Conservation (phyloP, 1,140 invertebrate genomes). For the Brachionus rubens region DNA sequence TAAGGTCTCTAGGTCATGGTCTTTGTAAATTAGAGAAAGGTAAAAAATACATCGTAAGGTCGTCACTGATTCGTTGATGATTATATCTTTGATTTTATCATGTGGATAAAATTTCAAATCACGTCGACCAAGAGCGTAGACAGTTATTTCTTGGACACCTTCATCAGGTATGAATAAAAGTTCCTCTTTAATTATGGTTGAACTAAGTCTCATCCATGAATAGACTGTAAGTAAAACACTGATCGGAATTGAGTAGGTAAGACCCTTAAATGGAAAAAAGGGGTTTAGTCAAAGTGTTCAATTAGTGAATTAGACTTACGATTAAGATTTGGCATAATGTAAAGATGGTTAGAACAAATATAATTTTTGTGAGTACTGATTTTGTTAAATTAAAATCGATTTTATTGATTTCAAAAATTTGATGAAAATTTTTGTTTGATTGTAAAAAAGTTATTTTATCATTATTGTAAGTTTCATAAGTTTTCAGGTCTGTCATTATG, state of each 20-base stretch:
- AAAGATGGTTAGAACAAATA: background rate
- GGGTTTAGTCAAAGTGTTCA: no score
- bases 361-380: background rate
- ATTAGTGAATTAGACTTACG: no score
- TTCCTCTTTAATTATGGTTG: background rate
- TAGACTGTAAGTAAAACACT: no score
- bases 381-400: background rate
- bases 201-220: no score
- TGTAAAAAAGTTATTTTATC: constrained; percentile 4
- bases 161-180: background rate
- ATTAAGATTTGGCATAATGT: background rate
- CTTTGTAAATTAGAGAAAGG: background rate
- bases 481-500: background rate
- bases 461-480: background rate
- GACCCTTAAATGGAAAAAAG: no score
- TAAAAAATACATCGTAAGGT: constrained; percentile 3
- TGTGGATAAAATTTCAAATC: background rate
- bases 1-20: background rate
- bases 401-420: background rate
- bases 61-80: constrained; percentile 1
- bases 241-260: no score
- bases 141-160: background rate
- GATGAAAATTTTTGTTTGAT: background rate
- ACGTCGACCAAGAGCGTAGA: background rate
- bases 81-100: background rate